Percentiles rank a stretch among this genome's conserved stretches.
Conservation (phyloP, 2,888 invertebrate genomes). For the Gandaritis pyraliata region DNA sequence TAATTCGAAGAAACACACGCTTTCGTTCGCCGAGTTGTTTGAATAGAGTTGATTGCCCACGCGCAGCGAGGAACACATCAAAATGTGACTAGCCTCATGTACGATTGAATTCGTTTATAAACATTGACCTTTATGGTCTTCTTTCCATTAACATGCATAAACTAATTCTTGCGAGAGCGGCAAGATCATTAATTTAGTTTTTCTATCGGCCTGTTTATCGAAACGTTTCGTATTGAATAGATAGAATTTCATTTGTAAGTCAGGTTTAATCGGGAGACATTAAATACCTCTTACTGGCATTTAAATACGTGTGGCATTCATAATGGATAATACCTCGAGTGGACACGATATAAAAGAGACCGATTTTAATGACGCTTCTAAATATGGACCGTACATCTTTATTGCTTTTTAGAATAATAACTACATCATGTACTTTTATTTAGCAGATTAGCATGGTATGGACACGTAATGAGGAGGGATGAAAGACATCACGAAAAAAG, state of each 20-base stretch:
- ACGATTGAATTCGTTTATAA: conserved; percentile 56
- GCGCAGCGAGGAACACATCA: conserved; percentile 51
- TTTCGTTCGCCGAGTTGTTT: conserved; percentile 53
- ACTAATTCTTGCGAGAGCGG: conserved; percentile 56
- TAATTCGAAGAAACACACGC: conserved; percentile 50
- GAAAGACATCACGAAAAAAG: no score
- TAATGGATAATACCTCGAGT: conserved; percentile 48
- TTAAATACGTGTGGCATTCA: conserved; percentile 61
- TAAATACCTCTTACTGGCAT: conserved; percentile 61
- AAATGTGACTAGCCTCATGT: conserved; percentile 53
- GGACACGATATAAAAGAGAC: conserved; percentile 51
- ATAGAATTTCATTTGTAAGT: conserved; percentile 55
- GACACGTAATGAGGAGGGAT: no score
- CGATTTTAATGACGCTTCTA: conserved; percentile 51
- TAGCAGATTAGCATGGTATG: no score
- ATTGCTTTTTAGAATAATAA: conserved; percentile 19
- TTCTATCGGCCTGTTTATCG: conserved; percentile 53
- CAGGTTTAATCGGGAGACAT: conserved; percentile 59
- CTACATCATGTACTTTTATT: not conserved
- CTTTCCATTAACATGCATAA: conserved; percentile 62
- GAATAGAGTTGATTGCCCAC: conserved; percentile 52
- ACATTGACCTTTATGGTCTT: conserved; percentile 59
- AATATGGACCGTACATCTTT: conserved; percentile 30
- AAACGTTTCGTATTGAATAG: conserved; percentile 56
- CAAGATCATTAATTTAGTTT: conserved; percentile 59